phyloP scores from a whole-genome alignment of 2,888 invertebrate species.

The Tromatobia lineatoria region DNA sequence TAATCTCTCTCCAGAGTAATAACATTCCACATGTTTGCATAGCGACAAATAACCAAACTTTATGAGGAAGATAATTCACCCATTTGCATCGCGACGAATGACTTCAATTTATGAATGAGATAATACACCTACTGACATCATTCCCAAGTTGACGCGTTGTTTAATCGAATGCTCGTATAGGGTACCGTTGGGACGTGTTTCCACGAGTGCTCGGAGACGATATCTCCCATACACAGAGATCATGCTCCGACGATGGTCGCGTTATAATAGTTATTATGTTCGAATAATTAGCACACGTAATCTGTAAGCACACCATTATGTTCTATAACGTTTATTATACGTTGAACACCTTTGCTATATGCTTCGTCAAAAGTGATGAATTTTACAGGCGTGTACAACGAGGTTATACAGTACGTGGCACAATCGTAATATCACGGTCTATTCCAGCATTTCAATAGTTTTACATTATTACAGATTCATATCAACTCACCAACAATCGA shows the following conservation, averaged over 20 bases:
- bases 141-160: not conserved
- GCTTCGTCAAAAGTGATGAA: too few species aligned
- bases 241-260: too few species aligned
- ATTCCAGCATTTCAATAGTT: not conserved
- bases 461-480: not conserved
- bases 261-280: too few species aligned
- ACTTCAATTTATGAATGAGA: not conserved
- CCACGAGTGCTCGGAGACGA: too few species aligned
- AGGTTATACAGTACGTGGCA: not conserved
- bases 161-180: not conserved
- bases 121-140: not conserved
- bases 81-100: not conserved
- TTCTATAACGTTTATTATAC: too few species aligned
- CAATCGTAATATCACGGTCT: not conserved
- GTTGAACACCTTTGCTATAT: too few species aligned
- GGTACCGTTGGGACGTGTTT: not conserved
- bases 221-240: too few species aligned
- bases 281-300: too few species aligned
- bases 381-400: not conserved
- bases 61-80: not conserved
- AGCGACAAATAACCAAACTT: too few species aligned
- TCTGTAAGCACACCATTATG: too few species aligned
- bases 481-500: not conserved
- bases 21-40: not conserved
- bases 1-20: not conserved